phyloP scores from a whole-genome alignment of 2,797 vertebrate genomes.

The Rhodeus uyekii region DNA sequence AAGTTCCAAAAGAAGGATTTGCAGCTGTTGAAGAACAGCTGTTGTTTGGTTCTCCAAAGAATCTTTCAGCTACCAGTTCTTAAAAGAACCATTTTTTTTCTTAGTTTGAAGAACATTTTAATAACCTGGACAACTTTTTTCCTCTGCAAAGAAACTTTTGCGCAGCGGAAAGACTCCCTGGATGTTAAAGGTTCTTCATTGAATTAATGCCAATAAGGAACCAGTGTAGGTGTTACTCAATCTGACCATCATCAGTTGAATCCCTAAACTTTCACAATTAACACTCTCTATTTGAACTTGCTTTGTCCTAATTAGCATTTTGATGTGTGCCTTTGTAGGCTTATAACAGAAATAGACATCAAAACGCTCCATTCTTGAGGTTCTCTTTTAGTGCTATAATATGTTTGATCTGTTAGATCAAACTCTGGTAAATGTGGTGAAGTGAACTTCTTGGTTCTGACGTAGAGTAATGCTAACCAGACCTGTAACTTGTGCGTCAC shows the following conservation, averaged over 20 bases:
- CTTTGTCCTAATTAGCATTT: constrained; percentile 47
- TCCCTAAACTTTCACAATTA: background rate
- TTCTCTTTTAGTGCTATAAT: constrained; percentile 57
- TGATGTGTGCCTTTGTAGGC: constrained; percentile 47
- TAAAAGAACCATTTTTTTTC: background rate
- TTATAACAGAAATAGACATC: constrained; percentile 49
- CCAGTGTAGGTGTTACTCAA: background rate
- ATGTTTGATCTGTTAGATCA: constrained; percentile 61
- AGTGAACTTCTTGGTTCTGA: constrained; percentile 57
- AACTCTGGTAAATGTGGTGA: constrained; percentile 58
- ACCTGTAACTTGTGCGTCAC: constrained; percentile 29
- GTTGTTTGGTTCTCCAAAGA: background rate
- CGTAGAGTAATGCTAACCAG: constrained; percentile 58
- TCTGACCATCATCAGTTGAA: background rate
- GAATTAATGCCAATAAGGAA: background rate
- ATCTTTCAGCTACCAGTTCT: background rate
- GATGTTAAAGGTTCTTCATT: background rate
- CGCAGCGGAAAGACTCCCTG: background rate
- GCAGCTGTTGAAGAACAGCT: background rate
- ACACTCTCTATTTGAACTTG: constrained; percentile 41
- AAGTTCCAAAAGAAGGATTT: background rate
- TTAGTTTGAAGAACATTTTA: background rate
- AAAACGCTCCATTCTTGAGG: constrained; percentile 54
- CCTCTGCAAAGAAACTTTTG: background rate
- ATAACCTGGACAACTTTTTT: background rate